Evolutionary conservation across 2,888 invertebrate species (phyloP), one percentile per base, ranked within the genome.

Genomic region (Catocala fraxini): DNA sequence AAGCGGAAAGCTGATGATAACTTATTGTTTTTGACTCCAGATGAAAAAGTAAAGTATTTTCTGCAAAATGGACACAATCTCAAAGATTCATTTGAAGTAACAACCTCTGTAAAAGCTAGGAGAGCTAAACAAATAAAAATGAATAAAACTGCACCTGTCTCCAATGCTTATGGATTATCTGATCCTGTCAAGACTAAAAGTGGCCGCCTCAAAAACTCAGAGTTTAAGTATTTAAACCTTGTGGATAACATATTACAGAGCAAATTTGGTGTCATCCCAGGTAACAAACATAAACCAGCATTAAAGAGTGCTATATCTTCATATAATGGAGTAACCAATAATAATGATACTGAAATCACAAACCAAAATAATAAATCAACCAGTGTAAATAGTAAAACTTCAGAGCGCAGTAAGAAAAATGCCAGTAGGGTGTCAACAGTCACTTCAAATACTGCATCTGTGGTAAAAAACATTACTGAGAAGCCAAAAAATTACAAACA

Each of bases 321-420:
- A 42, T 66, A 62, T 47, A 63, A 52, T 25, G 46, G 67, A 39
- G 71, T 76, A 13, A 81, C 86, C 70, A 95, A 95, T 86, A 95
- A 95, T 84, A 90, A 94, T 89, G 87, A 92, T 84, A 82, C 88
- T 82, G 89, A 83, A 70, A 79, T 88, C 62, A 86, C 79, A 70
- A 78, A 91, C 62, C 85, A 90, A 73, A 92, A 90, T 70, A 78
- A 75, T 33, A 49, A 59, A 54, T 47, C 56, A 70, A 69, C 55
- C 75, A 64, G 34, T 51, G 57, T 15, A 69, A 71, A 61, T 51
- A 49, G 56, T n/a, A 68, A 66, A 61, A 41, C 33, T 12, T 35
- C 52, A 46, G 11, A 7, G 5, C 41, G 42, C 42, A 5, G 7
- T 15, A 54, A 42, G 34, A 60, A 71, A 54, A 11, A 13, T 41